Percentiles rank a stretch among this genome's conserved stretches.
These are phyloP conservation scores for Caenorhabditis sulstoni DNA, from an alignment of 2,888 invertebrate genomes.

Conservation along the genomic window DNA sequence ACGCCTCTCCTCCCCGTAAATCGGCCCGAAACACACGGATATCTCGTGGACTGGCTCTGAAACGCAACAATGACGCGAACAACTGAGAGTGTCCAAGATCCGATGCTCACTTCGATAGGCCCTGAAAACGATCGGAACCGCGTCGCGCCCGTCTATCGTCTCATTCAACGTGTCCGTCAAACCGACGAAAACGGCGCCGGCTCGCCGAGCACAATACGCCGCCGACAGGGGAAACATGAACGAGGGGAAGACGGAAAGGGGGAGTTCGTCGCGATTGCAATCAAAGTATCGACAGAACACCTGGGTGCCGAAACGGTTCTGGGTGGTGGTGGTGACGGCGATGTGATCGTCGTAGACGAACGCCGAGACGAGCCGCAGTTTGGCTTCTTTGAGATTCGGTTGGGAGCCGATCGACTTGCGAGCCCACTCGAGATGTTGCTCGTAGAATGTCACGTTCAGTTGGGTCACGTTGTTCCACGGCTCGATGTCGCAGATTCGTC, in stretches of 20 bases:
- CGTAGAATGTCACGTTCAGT: constrained; percentile 12
- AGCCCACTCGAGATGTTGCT: constrained; percentile 11
- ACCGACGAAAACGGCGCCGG: constrained; percentile 3
- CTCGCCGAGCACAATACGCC: constrained; percentile 6
- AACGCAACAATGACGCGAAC: neutral
- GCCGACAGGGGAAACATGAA: neutral
- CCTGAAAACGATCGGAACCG: constrained; percentile 9
- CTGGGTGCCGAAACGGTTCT: constrained; percentile 10
- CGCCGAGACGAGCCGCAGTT: neutral
- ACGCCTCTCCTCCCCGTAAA: constrained; percentile 9
- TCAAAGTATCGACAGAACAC: constrained; percentile 12
- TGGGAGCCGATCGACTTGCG: constrained; percentile 5
- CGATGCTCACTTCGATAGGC: constrained; percentile 1
- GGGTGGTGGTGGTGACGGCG: constrained; percentile 12
- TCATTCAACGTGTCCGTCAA: neutral
- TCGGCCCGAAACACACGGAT: constrained; percentile 10
- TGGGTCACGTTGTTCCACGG: constrained; percentile 4
- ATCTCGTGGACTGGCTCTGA: constrained; percentile 17
- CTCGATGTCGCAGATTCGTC: constrained; percentile 13
- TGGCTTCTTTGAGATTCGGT: constrained; percentile 3
- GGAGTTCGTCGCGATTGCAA: neutral
- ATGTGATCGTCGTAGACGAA: constrained; percentile 14
- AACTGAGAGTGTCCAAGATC: neutral
- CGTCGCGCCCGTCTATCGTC: neutral
- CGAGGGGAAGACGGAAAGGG: neutral